Evolutionary conservation across 2,888 invertebrate species (phyloP).

Genomic region (Apodemia mormo): DNA sequence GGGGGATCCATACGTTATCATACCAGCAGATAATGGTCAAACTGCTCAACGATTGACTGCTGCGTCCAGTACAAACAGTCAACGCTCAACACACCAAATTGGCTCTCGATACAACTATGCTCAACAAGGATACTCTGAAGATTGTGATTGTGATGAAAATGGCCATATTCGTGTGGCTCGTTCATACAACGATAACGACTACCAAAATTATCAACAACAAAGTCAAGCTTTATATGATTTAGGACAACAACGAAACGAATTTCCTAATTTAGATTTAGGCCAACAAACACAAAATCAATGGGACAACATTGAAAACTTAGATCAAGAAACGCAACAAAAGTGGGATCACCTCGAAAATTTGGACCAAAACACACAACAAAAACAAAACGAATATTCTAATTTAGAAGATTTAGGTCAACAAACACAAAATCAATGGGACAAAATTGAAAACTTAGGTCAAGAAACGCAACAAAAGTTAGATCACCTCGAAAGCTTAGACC

Average conservation of each 20-base stretch:
- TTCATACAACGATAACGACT: slow-evolving; percentile 46
- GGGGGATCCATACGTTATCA: slow-evolving; percentile 74
- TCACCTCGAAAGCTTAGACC: slow-evolving; percentile 34
- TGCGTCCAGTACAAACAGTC: slow-evolving; percentile 45
- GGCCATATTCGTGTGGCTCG: slow-evolving; percentile 58
- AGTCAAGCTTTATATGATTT: slow-evolving; percentile 41
- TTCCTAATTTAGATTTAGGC: slow-evolving; percentile 38
- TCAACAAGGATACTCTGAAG: slow-evolving; percentile 44
- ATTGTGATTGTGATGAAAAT: slow-evolving; percentile 52
- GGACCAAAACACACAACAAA: slow-evolving; percentile 42
- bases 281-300: slow-evolving; percentile 42
- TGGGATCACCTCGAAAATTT: slow-evolving; percentile 31
- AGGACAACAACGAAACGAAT: slow-evolving; percentile 42
- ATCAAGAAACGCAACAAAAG: slow-evolving; percentile 40
- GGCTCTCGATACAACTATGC: slow-evolving; percentile 51
- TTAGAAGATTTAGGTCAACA: slow-evolving; percentile 43
- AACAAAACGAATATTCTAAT: slow-evolving; percentile 38
- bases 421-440: slow-evolving; percentile 37
- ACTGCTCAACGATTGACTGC: slow-evolving; percentile 54
- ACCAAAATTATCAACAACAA: slow-evolving; percentile 41
- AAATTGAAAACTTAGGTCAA: slow-evolving; percentile 40
- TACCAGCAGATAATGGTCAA: slow-evolving; percentile 53
- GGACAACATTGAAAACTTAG: slow-evolving; percentile 36
- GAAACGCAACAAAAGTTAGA: slow-evolving; percentile 37
- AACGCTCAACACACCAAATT: slow-evolving; percentile 49